phyloP scores from a whole-genome alignment of 2,888 invertebrate genomes.

The Drosophila neutralis region DNA sequence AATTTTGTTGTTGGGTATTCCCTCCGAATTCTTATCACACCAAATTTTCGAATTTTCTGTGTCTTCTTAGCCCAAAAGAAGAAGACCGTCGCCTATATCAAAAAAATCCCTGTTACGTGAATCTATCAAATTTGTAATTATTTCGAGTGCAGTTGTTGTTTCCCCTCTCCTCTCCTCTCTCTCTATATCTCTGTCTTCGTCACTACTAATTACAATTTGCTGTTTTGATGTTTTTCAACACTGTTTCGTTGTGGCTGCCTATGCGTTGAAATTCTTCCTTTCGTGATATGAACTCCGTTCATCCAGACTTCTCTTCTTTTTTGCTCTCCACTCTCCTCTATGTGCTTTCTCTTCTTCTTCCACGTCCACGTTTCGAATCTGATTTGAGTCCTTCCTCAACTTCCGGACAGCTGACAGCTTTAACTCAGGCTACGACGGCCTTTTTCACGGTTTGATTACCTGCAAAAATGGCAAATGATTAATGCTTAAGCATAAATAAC shows the following conservation, averaged over 20 bases:
- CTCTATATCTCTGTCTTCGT: neutral
- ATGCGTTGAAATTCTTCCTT: constrained; percentile 25
- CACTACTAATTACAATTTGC: constrained; percentile 10
- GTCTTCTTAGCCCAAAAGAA: constrained; percentile 9
- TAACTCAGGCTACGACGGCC: constrained; percentile 68
- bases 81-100: constrained; percentile 22
- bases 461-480: constrained; percentile 14
- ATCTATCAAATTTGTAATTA: constrained; percentile 38
- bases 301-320: constrained; percentile 15
- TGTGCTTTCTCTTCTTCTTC: neutral
- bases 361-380: constrained; percentile 37
- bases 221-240: constrained; percentile 37
- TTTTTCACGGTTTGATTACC: constrained; percentile 62
- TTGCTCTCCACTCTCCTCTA: neutral
- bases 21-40: constrained; percentile 59
- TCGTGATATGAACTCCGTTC: constrained; percentile 69
- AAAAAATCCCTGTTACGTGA: constrained; percentile 71
- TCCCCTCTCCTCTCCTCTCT: neutral
- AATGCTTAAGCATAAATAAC: neutral
- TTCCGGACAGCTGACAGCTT: constrained; percentile 50
- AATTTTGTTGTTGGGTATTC: constrained; percentile 38
- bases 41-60: constrained; percentile 50
- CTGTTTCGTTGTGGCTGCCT: constrained; percentile 39
- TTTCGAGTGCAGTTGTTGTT: constrained; percentile 30
- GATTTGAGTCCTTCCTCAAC: constrained; percentile 39